Base-by-base conservation (phyloP, 2,888 invertebrate species). In the Subacronicta megacephala region DNA sequence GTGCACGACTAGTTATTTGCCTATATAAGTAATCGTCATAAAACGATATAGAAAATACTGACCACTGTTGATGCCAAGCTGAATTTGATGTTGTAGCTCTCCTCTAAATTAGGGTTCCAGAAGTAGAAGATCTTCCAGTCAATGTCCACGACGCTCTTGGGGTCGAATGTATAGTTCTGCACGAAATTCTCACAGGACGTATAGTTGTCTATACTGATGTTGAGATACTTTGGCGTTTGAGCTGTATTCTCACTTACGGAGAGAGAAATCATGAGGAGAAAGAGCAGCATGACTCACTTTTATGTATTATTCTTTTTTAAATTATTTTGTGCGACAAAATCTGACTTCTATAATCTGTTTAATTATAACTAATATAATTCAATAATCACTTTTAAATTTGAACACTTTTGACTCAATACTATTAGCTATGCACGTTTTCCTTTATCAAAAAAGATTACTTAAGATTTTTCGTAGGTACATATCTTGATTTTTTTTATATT, bases 41-140 rank as follows among this genome's bases (percentile, higher is more conserved):
- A 12, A 44, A 9, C 7, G 9, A 7, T 26, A 10, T 26, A 0
- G 26, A 10, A 26, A 26, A 0, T n/a, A 80, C 87, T 60, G 51
- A 90, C 91, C 74, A 66, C 35, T 10, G 72, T 56, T 1, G 81
- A 62, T 0, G 90, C 81, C 2, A 72, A 36, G 38, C 81, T 83
- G 55, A 90, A 91, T 53, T 70, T 81, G 0, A 90, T 66, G 13
- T 78, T 75, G 47, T 87, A 87, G 2, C 73, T 78, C 0, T 72
- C 61, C 18, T 87, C 85, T 1, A 60, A 62, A 0, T 76, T 63
- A 17, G 70, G 62, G 42, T 75, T 83, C 89, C 90, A 92, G 31
- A 83, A 85, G 60, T 82, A 91, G 42, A 90, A 90, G 26, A 88
- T 86, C 51, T 78, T 83, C 91, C 91, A 92, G 26, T 90, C 86